These are phyloP conservation scores for Neopelma chrysocephalum DNA, from an alignment of 2,797 vertebrate genomes.

Conservation along the genomic window DNA sequence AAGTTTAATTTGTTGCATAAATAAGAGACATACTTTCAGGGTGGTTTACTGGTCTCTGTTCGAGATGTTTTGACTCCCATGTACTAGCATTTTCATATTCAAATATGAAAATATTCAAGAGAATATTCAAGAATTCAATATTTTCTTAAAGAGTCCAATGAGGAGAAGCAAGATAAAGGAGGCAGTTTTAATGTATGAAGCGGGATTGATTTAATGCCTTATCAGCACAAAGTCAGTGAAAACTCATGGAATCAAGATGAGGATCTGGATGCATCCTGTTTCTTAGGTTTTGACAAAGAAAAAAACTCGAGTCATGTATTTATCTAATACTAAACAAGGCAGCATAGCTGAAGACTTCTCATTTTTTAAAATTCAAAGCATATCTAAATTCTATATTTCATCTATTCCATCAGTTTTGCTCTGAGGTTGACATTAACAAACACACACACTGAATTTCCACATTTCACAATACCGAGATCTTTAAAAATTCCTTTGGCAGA, in stretches of 20 bases:
- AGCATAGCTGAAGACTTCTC: neutral
- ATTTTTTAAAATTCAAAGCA: neutral
- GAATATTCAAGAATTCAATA: neutral
- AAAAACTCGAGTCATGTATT: neutral
- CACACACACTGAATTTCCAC: neutral
- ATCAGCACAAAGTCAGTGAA: neutral
- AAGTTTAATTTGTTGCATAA: neutral
- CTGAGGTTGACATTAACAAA: neutral
- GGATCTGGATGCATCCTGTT: neutral
- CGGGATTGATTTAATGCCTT: neutral
- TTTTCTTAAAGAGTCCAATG: neutral
- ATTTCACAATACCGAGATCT: neutral
- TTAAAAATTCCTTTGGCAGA: neutral
- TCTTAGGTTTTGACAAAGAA: neutral
- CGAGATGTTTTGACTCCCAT: neutral
- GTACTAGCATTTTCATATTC: neutral
- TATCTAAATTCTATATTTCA: neutral
- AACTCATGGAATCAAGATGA: neutral
- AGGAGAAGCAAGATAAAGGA: neutral
- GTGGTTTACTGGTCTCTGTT: neutral
- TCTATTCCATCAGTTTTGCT: neutral
- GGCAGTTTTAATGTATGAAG: neutral
- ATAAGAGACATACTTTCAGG: neutral
- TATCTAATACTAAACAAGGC: neutral
- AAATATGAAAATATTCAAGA: neutral